Base-by-base conservation (phyloP, 1,140 invertebrate genomes). In the Hylaeus anthracinus region DNA sequence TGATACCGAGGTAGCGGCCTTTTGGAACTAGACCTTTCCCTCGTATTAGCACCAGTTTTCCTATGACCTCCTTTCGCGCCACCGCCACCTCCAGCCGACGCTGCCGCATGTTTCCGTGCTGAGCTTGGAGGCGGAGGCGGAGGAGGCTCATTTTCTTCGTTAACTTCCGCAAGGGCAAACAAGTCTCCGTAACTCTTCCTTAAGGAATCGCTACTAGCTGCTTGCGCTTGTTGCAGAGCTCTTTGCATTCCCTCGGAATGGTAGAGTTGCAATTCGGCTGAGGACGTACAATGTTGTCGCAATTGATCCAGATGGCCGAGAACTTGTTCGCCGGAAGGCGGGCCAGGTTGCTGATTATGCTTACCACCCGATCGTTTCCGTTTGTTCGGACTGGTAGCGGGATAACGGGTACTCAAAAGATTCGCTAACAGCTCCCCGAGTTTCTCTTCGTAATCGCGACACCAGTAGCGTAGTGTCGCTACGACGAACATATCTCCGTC, bases 251-350 rank as follows among this genome's bases (percentile, higher is more conserved):
- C 95, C 91, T 98, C 98, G 91, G 96, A 94, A 74, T 95, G 95
- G 91, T 97, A 97, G 77, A 97, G 94, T 55, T 95, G 94, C 5
- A 95, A 89, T 75, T 95, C 95, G 60, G 93, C 92, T 48, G 95
- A 92, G 39, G 94, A 94, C 60, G 94, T 94, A 90, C 96, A 97
- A 93, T 95, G 96, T 88, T 96, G 95, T 88, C 98, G 95, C 92
- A 99, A 95, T 92, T 98, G 96, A 92, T 99, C 98, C 83, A 99
- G 95, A 94, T 99, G 98, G 79, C 96, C 96, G 84, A 99, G 94
- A 77, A 99, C 97, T 94, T 98, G 95, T 89, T 98, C 97, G 53
- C 96, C 94, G 71, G 94, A 95, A 1, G 96, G 96, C 75, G 95
- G 94, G 61, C 90, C 92, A 43, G 94, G 92, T 73, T 94, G 94